phyloP scores from a whole-genome alignment of 2,113 vertebrate genomes.

The Pluvialis apricaria region DNA sequence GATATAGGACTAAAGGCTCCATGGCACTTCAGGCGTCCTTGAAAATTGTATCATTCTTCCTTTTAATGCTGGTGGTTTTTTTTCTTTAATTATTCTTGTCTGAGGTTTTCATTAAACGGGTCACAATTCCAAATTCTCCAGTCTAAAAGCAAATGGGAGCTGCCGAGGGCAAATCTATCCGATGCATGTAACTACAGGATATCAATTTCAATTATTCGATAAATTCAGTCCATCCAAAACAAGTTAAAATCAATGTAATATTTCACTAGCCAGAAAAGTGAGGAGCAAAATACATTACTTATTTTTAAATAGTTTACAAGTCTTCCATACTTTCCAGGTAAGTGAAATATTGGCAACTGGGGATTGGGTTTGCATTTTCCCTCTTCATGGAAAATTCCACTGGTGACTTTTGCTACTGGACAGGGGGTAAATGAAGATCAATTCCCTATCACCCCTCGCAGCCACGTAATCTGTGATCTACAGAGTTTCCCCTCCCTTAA shows the following conservation, averaged over 20 bases:
- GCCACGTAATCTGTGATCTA: neutral
- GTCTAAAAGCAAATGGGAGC: neutral
- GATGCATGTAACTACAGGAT: neutral
- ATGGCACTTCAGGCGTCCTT: neutral
- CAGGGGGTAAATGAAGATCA: conserved; percentile 2
- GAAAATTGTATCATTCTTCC: neutral
- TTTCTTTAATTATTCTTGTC: neutral
- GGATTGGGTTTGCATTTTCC: neutral
- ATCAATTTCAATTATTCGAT: neutral
- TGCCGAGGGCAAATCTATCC: neutral
- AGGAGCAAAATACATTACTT: neutral
- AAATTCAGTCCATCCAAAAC: neutral
- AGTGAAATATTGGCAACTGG: neutral
- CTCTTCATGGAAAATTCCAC: neutral
- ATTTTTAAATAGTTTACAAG: neutral
- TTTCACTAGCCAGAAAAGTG: neutral
- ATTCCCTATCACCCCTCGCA: neutral
- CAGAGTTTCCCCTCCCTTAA: neutral
- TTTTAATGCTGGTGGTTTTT: neutral
- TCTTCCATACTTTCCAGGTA: neutral
- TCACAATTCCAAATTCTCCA: neutral
- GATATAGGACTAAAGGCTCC: neutral
- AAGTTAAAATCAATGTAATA: neutral
- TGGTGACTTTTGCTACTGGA: neutral
- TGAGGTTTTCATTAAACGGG: neutral